Evolutionary conservation across 2,797 vertebrate species (phyloP).

Genomic region (Limnodromus scolopaceus): DNA sequence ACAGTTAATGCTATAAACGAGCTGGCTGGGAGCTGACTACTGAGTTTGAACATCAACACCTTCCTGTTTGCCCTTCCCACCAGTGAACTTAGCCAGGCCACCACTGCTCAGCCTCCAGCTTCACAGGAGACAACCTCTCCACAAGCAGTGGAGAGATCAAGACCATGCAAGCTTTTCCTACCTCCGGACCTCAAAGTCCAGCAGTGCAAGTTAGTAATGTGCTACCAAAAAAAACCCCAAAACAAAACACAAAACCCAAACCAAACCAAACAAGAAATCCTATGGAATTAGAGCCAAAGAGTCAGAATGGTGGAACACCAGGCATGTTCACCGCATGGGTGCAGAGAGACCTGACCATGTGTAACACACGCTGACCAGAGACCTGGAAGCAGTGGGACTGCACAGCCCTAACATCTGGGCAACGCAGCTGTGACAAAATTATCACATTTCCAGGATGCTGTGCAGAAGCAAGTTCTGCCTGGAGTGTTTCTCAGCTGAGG

Average conservation of each 20-base stretch:
- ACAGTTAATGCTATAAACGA: not conserved
- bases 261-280: not conserved
- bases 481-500: not conserved
- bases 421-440: not conserved
- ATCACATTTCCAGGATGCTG: not conserved
- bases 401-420: not conserved
- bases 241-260: not conserved
- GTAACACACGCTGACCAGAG: not conserved
- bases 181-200: not conserved
- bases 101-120: not conserved
- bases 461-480: not conserved
- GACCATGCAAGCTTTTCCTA: not conserved
- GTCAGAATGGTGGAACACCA: not conserved
- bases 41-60: not conserved
- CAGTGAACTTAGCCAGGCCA: not conserved
- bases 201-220: not conserved
- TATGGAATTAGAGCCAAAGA: not conserved
- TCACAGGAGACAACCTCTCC: not conserved
- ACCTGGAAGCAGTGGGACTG: not conserved
- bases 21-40: not conserved
- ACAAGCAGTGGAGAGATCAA: not conserved
- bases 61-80: not conserved
- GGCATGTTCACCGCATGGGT: fast-evolving
- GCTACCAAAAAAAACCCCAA: not conserved
- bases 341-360: fast-evolving